A percentile compares a stretch with the other conserved stretches of the same genome.
Conservation (phyloP, 2,113 vertebrate genomes). For the Oceanites oceanicus region DNA sequence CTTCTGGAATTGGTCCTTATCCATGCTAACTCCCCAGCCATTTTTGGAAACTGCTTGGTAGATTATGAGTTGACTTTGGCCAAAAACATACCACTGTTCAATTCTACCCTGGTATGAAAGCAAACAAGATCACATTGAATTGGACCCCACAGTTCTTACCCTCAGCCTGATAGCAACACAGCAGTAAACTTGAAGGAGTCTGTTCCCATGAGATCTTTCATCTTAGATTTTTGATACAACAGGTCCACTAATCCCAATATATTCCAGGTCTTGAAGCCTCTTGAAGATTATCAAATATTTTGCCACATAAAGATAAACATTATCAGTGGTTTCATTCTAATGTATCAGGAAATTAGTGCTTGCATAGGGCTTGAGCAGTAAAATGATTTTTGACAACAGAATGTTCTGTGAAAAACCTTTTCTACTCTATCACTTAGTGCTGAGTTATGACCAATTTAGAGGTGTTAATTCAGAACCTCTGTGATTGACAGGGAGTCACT, state of each 20-base stretch:
- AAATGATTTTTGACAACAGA: neutral
- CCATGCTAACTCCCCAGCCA: fast-evolving
- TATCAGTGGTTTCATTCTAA: neutral
- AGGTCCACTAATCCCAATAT: neutral
- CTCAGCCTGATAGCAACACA: neutral
- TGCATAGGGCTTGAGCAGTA: neutral
- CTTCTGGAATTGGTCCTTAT: neutral
- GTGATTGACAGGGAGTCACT: neutral
- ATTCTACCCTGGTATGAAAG: neutral
- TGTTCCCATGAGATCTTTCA: neutral
- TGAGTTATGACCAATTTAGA: neutral
- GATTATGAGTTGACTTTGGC: neutral
- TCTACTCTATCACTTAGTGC: neutral
- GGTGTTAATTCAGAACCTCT: neutral
- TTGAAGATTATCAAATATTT: neutral
- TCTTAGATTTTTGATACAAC: neutral
- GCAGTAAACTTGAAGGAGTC: neutral
- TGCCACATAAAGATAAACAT: neutral
- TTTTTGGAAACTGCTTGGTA: neutral
- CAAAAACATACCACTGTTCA: neutral
- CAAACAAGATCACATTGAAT: neutral
- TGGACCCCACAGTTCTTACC: neutral
- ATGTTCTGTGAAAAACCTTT: neutral
- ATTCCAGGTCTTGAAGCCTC: neutral
- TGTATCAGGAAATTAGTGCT: neutral